phyloP scores from a whole-genome alignment of 2,888 invertebrate species.

The Torymus aiolomorphi region DNA sequence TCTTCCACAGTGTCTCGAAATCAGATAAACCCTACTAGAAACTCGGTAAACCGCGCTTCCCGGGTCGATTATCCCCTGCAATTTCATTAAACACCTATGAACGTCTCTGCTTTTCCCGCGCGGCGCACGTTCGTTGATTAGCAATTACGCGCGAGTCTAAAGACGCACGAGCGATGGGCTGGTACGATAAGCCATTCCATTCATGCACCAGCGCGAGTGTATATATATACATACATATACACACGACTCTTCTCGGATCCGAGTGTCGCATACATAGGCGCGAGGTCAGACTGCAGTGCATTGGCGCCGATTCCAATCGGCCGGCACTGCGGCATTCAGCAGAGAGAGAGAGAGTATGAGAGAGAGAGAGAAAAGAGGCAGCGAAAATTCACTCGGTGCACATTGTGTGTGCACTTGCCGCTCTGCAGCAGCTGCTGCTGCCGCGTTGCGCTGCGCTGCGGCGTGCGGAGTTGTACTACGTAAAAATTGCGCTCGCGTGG shows the following conservation, averaged over 20 bases:
- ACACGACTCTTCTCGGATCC: no score
- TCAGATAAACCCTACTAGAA: no score
- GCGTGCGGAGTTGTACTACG: no score
- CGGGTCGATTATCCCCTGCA: slow-evolving; percentile 5
- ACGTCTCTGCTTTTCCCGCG: not conserved
- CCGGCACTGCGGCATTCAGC: slow-evolving; percentile 20
- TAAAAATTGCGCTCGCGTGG: no score
- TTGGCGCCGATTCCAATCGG: slow-evolving; percentile 41
- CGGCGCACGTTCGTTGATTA: slow-evolving; percentile 10
- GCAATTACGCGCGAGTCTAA: slow-evolving; percentile 6
- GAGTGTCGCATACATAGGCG: not conserved
- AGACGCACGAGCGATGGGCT: slow-evolving; percentile 1
- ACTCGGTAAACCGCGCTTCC: no score
- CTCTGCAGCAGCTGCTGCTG: not conserved
- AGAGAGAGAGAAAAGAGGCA: not conserved
- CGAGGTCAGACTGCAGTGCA: slow-evolving; percentile 32
- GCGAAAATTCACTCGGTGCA: no score
- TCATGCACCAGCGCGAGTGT: not conserved
- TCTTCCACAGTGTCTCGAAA: no score
- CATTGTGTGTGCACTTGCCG: not conserved
- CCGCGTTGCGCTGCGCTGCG: not conserved
- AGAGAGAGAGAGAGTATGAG: no score
- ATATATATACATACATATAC: no score
- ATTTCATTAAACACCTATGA: slow-evolving; percentile 1
- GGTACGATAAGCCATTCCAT: slow-evolving; percentile 35